Evolutionary conservation across 1,140 invertebrate genomes (phyloP).

Genomic region (Sarcophaga bullata): DNA sequence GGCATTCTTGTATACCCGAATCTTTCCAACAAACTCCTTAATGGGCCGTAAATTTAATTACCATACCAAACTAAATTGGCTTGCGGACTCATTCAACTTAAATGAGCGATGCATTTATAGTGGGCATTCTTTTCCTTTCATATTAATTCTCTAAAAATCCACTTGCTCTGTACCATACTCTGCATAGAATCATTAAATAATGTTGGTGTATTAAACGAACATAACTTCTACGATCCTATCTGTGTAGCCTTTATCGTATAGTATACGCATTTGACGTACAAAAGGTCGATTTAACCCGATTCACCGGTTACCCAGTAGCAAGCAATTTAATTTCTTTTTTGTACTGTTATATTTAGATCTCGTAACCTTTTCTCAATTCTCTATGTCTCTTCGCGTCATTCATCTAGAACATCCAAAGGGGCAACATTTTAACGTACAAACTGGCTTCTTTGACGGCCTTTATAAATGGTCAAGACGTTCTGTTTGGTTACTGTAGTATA

Average conservation of each 20-base stretch:
- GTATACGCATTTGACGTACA: constrained; percentile 97
- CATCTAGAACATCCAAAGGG: background rate
- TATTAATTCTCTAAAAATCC: constrained; percentile 89
- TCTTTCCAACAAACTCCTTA: constrained; percentile 88
- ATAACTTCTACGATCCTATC: constrained; percentile 89
- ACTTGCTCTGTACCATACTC: constrained; percentile 93
- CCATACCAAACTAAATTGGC: constrained; percentile 89
- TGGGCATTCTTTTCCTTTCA: constrained; percentile 77
- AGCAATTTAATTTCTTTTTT: constrained; percentile 2
- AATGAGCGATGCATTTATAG: constrained; percentile 76
- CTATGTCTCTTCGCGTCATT: background rate
- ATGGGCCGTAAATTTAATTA: constrained; percentile 89
- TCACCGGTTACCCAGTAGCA: constrained; percentile 88
- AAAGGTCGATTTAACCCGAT: constrained; percentile 94
- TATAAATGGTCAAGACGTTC: too few relatives aligned
- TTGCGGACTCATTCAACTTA: constrained; percentile 86
- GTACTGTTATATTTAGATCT: background rate
- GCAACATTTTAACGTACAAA: too few relatives aligned
- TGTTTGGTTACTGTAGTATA: too few relatives aligned
- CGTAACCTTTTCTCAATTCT: background rate
- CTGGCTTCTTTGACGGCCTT: too few relatives aligned
- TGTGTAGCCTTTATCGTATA: constrained; percentile 91
- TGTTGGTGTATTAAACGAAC: constrained; percentile 69
- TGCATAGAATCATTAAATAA: constrained; percentile 97
- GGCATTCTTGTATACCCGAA: constrained; percentile 89